Base-by-base conservation (phyloP, 2,113 vertebrate species). In the Coracopsis vasa region DNA sequence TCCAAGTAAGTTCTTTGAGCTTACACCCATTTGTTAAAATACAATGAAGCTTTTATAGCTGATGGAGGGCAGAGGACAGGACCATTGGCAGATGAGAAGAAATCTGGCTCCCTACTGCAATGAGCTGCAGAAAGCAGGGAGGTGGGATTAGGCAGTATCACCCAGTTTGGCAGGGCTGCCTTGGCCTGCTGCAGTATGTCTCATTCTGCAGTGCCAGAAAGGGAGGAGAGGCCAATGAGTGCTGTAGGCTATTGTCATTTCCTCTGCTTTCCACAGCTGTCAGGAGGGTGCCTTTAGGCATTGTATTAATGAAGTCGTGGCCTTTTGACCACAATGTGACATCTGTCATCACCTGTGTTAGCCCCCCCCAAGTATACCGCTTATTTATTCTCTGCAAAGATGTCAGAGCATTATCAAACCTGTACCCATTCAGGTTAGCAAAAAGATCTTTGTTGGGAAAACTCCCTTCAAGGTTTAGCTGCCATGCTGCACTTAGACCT, bases 251-350 rank as follows among this genome's bases (percentile, higher is more conserved):
- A 74, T 41, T 96, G 90, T 75, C 88, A 82, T 88, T 91, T 94
- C 90, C 88, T 96, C n/a, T 65, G 67, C 64, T 92, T 96, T 85
- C 90, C 77, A 56, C 16, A 0, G 44, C 86, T 91, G 41, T 88
- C 83, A 92, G 69, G 80, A 92, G 17, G 47, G 84, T 88, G 92
- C 77, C 96, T 93, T 94, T 61, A 94, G 95, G 95, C 77, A 21
- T 75, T 21, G 27, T 93, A 84, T 84, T 95, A 95, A 96, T 96
- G 90, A 96, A 92, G 73, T 79, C 93, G 90, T 92, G 88, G 88
- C 88, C 88, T 92, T 93, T 90, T 84, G 96, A 69, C 86, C 90
- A 91, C 88, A 37, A 51, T 10, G 35, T 89, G 48, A 51, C 62
- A 92, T 65, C 42, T 92, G 90, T 90, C 93, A 78, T 95, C 4